Evolutionary conservation across 2,888 invertebrate species (phyloP).

Genomic region (Dicycla oo): DNA sequence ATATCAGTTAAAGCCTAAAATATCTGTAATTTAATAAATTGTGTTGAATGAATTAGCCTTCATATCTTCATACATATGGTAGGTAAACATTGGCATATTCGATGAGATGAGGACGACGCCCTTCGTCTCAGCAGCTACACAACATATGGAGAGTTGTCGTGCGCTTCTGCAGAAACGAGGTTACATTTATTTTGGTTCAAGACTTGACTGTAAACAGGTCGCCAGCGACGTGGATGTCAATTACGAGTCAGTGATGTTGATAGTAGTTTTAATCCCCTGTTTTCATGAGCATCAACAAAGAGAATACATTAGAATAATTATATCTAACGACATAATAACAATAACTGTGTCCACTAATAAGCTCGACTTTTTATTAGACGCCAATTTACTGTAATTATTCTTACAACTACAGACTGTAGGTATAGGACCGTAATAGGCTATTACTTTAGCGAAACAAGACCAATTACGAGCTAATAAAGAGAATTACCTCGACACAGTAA

Average conservation of each 20-base stretch:
- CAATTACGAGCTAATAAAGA: constrained; percentile 75
- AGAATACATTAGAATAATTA: constrained; percentile 27
- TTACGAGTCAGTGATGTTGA: constrained; percentile 10
- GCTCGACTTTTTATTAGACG: constrained; percentile 41
- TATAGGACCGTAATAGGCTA: constrained; percentile 64
- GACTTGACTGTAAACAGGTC: constrained; percentile 69
- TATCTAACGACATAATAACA: constrained; percentile 32
- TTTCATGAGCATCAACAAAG: constrained; percentile 1
- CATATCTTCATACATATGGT: constrained; percentile 19
- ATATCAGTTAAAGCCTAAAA: constrained; percentile 12
- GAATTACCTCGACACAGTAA: constrained; percentile 71
- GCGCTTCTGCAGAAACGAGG: constrained; percentile 78
- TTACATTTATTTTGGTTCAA: constrained; percentile 76
- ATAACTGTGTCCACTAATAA: constrained; percentile 37
- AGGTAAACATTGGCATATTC: constrained; percentile 47
- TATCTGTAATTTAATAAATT: constrained; percentile 15
- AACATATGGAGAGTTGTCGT: constrained; percentile 74
- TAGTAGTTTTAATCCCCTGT: background rate
- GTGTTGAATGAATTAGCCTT: constrained; percentile 40
- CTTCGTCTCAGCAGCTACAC: constrained; percentile 68
- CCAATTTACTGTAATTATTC: constrained; percentile 54
- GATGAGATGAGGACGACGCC: constrained; percentile 74
- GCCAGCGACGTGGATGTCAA: constrained; percentile 16
- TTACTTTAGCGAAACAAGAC: constrained; percentile 71
- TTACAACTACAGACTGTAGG: constrained; percentile 47